Evolutionary conservation across 92 coral and sea anemone genomes (phyloP).

Genomic region (Montipora capitata): DNA sequence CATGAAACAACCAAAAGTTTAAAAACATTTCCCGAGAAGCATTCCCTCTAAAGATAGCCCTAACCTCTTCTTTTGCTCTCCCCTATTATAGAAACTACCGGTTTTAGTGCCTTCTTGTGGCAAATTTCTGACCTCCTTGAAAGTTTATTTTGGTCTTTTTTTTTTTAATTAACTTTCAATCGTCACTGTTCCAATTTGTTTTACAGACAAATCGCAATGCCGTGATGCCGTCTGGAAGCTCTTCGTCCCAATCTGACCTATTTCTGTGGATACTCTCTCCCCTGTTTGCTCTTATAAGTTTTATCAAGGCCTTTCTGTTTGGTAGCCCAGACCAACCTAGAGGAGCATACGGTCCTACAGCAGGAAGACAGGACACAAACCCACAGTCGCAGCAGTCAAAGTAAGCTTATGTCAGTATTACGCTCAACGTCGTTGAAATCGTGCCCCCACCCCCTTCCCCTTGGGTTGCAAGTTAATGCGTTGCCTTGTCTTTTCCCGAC

Average conservation of each 20-base stretch:
- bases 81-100: too few relatives aligned
- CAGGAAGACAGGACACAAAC: not conserved
- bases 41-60: too few relatives aligned
- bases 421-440: not conserved
- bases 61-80: too few relatives aligned
- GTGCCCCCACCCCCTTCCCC: not conserved
- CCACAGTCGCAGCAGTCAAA: constrained; percentile 33
- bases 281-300: constrained; percentile 80
- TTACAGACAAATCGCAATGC: constrained; percentile 21
- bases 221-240: constrained; percentile 36
- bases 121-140: too few relatives aligned
- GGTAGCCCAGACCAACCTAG: constrained; percentile 88
- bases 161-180: not conserved
- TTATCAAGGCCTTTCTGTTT: constrained; percentile 84
- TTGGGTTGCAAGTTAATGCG: constrained; percentile 6
- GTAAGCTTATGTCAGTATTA: not conserved
- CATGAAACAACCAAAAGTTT: too few relatives aligned
- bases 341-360: constrained; percentile 65
- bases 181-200: not conserved
- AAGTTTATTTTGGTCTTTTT: not conserved
- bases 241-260: constrained; percentile 71
- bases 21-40: too few relatives aligned
- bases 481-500: not conserved
- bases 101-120: too few relatives aligned
- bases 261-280: constrained; percentile 89